A percentile compares a stretch with the other conserved stretches of the same genome.
phyloP scores from a whole-genome alignment of 53 echinoderm and acorn worm species.

The Holothuria scabra region DNA sequence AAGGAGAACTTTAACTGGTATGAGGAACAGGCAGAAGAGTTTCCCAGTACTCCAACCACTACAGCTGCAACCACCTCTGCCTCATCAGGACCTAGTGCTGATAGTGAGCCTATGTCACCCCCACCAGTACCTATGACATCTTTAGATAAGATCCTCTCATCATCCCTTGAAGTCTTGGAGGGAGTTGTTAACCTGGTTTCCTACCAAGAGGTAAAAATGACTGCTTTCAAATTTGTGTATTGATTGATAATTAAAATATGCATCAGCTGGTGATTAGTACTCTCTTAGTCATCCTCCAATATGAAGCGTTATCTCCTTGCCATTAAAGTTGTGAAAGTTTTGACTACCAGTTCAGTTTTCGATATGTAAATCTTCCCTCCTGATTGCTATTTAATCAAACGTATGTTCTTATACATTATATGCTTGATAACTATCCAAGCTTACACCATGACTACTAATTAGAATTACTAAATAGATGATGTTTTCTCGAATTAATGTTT shows the following conservation, averaged over 20 bases:
- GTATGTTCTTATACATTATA: too few relatives aligned
- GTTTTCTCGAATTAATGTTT: too few relatives aligned
- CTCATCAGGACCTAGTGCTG: conserved; percentile 40
- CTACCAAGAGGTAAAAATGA: conserved; percentile 15
- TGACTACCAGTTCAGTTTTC: too few relatives aligned
- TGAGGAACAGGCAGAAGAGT: conserved; percentile 93
- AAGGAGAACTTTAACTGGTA: conserved; percentile 98
- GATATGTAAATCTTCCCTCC: too few relatives aligned
- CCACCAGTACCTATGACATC: conserved; percentile 81
- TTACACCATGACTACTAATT: too few relatives aligned
- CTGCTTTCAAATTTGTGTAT: neutral
- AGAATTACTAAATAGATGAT: too few relatives aligned
- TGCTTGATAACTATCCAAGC: too few relatives aligned
- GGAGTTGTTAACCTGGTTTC: conserved; percentile 85
- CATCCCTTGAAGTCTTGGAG: conserved; percentile 88
- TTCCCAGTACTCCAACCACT: conserved; percentile 74
- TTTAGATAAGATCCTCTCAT: conserved; percentile 85
- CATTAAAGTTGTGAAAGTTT: too few relatives aligned
- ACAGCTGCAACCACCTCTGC: conserved; percentile 54
- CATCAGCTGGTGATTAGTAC: neutral
- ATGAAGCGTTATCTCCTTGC: neutral
- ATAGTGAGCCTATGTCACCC: conserved; percentile 70
- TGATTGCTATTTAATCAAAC: too few relatives aligned
- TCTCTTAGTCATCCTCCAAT: too few relatives aligned
- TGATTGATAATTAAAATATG: neutral